phyloP scores from a whole-genome alignment of 2,797 vertebrate genomes.

The Sebastes cheni region DNA sequence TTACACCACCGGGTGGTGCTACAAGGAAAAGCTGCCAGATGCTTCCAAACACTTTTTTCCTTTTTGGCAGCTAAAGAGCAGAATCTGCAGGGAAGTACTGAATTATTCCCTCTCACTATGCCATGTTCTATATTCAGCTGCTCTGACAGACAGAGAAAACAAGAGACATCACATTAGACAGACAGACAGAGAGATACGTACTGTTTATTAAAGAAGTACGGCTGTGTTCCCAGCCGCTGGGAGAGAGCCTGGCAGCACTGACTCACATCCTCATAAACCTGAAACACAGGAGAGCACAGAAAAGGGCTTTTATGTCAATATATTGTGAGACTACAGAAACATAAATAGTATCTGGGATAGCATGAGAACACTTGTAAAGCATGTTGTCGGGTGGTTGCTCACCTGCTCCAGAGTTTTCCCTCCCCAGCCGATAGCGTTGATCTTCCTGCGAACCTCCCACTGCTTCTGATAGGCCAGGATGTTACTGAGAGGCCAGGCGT shows the following conservation, averaged over 20 bases:
- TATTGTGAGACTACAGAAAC: not conserved
- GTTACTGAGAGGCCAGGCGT: conserved; percentile 94
- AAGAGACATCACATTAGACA: conserved; percentile 46
- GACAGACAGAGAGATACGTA: conserved; percentile 71
- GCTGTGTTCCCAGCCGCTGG: conserved; percentile 93
- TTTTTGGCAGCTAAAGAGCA: not conserved
- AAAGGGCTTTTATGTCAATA: not conserved
- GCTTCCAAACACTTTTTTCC: not conserved
- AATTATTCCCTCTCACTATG: not conserved
- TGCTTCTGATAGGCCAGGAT: conserved; percentile 97
- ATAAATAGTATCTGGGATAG: fast-evolving
- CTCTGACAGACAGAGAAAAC: not conserved
- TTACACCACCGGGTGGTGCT: conserved; percentile 53
- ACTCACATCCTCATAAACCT: conserved; percentile 97
- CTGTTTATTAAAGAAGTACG: conserved; percentile 97
- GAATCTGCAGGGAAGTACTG: not conserved
- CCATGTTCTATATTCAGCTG: not conserved
- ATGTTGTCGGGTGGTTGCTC: conserved; percentile 36
- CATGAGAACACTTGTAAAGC: not conserved
- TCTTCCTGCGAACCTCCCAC: conserved; percentile 95
- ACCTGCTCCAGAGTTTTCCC: conserved; percentile 93
- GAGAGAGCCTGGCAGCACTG: conserved; percentile 98
- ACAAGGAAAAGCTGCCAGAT: not conserved
- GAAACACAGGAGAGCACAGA: not conserved
- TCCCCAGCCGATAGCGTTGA: conserved; percentile 96